Evolutionary conservation across 2,888 invertebrate genomes (phyloP).

Genomic region (Dugesia japonica): DNA sequence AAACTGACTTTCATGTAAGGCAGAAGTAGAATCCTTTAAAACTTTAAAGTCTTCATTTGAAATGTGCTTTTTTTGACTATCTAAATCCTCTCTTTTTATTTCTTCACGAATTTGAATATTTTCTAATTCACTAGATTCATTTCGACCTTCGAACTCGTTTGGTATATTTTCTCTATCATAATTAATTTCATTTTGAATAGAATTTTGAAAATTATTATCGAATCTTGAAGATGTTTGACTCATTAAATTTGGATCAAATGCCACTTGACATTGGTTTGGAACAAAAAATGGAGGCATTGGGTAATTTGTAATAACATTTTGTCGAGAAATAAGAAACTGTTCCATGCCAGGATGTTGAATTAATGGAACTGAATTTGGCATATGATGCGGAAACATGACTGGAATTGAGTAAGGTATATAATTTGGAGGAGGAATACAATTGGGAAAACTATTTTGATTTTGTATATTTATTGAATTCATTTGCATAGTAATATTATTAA

Average conservation of each 20-base stretch:
- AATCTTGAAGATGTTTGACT: neutral
- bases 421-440: neutral
- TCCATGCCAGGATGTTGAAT: neutral
- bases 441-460: neutral
- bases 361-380: neutral
- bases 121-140: neutral
- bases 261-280: neutral
- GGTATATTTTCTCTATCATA: neutral
- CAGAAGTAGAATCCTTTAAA: neutral
- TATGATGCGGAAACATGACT: neutral
- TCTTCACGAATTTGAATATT: neutral
- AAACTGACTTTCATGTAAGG: neutral
- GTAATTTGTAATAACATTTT: neutral
- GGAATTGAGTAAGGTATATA: neutral
- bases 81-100: neutral
- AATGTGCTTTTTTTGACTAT: neutral
- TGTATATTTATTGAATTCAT: slow-evolving; percentile 8
- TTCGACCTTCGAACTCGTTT: neutral
- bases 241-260: slow-evolving; percentile 5
- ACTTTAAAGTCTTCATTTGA: neutral
- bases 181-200: neutral
- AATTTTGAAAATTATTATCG: slow-evolving; percentile 9
- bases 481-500: neutral
- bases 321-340: neutral
- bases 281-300: neutral